phyloP scores from a whole-genome alignment of 2,888 invertebrate species.

The Dorcus parallelipipedus region DNA sequence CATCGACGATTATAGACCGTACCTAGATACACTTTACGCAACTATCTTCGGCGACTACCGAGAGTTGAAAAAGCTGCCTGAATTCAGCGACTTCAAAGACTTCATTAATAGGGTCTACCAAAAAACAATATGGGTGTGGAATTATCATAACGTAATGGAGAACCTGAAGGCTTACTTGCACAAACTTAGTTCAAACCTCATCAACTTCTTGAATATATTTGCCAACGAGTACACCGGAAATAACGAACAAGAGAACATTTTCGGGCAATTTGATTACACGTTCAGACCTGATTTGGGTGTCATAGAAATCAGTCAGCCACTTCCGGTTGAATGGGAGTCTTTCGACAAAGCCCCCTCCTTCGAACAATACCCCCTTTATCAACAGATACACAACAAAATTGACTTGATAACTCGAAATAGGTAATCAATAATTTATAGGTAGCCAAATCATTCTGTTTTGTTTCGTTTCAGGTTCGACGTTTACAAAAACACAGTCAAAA shows the following conservation, averaged over 20 bases:
- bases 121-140: constrained; percentile 46
- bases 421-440: background rate
- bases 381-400: constrained; percentile 46
- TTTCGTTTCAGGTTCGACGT: constrained; percentile 14
- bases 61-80: constrained; percentile 49
- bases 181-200: constrained; percentile 47
- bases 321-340: constrained; percentile 58
- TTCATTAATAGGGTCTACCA: constrained; percentile 46
- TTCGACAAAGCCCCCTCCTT: constrained; percentile 57
- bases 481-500: constrained; percentile 22
- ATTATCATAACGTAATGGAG: constrained; percentile 50
- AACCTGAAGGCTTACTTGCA: constrained; percentile 46
- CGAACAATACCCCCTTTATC: constrained; percentile 54
- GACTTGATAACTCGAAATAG: constrained; percentile 36
- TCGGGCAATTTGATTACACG: constrained; percentile 52
- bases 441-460: background rate
- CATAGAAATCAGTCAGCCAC: constrained; percentile 55
- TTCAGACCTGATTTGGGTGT: constrained; percentile 53
- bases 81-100: constrained; percentile 47
- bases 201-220: constrained; percentile 37
- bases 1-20: constrained; percentile 25
- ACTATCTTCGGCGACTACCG: constrained; percentile 49
- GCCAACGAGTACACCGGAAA: constrained; percentile 14
- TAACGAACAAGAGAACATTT: constrained; percentile 23
- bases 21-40: constrained; percentile 34